Evolutionary conservation across 2,888 invertebrate genomes (phyloP).

Genomic region (Zaprionus bogoriensis): DNA sequence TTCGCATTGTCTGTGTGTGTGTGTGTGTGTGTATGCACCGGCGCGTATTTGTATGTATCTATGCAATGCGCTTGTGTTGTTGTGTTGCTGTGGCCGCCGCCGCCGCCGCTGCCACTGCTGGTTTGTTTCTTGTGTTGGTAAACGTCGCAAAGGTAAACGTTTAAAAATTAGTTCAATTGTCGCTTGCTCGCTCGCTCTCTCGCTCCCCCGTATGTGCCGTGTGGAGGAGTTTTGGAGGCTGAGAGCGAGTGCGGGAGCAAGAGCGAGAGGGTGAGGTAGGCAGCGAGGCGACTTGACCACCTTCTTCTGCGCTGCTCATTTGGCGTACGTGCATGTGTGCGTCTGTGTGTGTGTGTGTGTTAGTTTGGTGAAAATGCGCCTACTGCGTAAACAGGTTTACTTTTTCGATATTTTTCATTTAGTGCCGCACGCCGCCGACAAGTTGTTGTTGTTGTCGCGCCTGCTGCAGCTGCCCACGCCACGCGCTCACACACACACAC

Average conservation of each 20-base stretch:
- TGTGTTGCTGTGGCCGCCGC: constrained; percentile 1
- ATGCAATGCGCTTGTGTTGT: constrained; percentile 14
- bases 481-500: constrained; percentile 31
- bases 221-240: constrained; percentile 32
- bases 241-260: neutral
- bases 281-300: neutral
- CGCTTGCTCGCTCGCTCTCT: constrained; percentile 1
- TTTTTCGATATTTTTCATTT: constrained; percentile 44
- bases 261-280: neutral
- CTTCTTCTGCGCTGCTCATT: neutral
- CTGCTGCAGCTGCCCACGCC: constrained; percentile 56
- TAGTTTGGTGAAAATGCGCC: constrained; percentile 60
- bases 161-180: constrained; percentile 58
- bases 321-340: neutral
- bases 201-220: neutral
- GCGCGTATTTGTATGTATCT: constrained; percentile 12
- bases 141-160: constrained; percentile 54
- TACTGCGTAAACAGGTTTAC: constrained; percentile 56
- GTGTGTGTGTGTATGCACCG: constrained; percentile 9
- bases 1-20: constrained; percentile 3
- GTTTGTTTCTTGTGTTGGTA: constrained; percentile 36
- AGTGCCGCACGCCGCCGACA: constrained; percentile 47
- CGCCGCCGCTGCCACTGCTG: constrained; percentile 7
- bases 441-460: constrained; percentile 22
- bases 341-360: constrained; percentile 5